Conservation (phyloP, 2,113 vertebrate genomes). For the Anhinga rufa region DNA sequence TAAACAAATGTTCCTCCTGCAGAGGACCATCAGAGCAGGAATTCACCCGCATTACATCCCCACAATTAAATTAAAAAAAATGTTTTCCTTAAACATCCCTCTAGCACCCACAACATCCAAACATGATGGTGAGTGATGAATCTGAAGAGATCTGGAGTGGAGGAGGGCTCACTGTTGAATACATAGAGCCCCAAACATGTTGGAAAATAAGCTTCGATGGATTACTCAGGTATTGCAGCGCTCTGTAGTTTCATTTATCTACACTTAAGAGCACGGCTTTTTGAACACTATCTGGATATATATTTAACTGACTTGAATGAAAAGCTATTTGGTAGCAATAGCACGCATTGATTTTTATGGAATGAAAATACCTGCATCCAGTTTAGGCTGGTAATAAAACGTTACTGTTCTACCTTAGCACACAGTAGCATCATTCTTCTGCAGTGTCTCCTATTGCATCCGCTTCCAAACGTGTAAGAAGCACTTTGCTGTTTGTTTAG, state of each 20-base stretch:
- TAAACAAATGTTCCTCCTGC: background rate
- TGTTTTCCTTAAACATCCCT: background rate
- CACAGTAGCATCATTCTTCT: background rate
- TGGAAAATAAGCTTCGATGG: constrained; percentile 56
- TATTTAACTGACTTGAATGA: background rate
- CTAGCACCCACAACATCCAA: constrained; percentile 64
- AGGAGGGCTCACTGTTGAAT: constrained; percentile 51
- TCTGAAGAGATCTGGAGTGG: constrained; percentile 48
- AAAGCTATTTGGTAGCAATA: background rate
- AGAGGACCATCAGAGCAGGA: background rate
- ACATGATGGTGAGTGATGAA: constrained; percentile 56
- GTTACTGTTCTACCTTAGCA: background rate
- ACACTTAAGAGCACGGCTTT: background rate
- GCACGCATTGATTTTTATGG: background rate
- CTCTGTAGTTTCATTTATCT: background rate
- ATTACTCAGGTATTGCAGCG: constrained; percentile 40
- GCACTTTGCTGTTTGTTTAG: background rate
- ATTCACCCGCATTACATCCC: background rate
- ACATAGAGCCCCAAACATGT: background rate
- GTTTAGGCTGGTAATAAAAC: no score
- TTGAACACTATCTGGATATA: background rate
- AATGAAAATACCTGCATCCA: background rate
- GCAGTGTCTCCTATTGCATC: background rate
- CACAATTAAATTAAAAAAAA: background rate
- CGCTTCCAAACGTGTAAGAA: background rate